Base-by-base conservation (phyloP, 53 echinoderm and acorn worm genomes). In the Henricia sp. region DNA sequence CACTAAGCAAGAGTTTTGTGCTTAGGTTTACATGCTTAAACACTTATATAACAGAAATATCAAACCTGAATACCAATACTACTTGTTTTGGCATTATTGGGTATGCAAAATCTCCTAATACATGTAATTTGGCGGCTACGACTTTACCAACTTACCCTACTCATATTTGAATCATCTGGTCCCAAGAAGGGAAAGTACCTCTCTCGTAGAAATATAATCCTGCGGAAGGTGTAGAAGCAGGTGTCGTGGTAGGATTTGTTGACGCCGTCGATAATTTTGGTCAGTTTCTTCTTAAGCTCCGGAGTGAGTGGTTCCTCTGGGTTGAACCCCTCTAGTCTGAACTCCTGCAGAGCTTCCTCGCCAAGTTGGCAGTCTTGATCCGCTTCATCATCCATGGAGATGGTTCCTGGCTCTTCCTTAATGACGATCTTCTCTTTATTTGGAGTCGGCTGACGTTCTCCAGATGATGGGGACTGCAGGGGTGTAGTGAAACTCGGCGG, bases 231-330 rank as follows among this genome's bases (percentile, higher is more conserved):
- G 70, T 94, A 97, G 84, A 86, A 92, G 59, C 97, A 97, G n/a
- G 92, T 97, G 80, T 97, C 94, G 36, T 97, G 97, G 82, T 97
- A 94, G 36, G 92, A 90, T 73, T 97, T 95, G 90, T 94, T 85
- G 50, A 97, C 94, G 65, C 86, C 68, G 50, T 94, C 83, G 37
- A 97, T 88, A 65, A 95, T 71, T 85, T 95, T 95, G 24, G 67
- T 82, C 23, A 90, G 85, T 60, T 90, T 94, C 74, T 90, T 85
- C 77, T 88, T 88, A 40, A 92, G 77, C 68, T 97, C 95, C 0
- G 95, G 94, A 24, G 90, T 90, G 43, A 96, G 85, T 0, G 94
- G 97, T 56, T 94, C 97, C 23, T 97, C 90, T 30, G 88, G 75
- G 82, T 97, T 95, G 88, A 93, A 94, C 2, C 89, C 88, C 52